Base-by-base conservation (phyloP, 2,113 vertebrate genomes). In the Entosphenus tridentatus region DNA sequence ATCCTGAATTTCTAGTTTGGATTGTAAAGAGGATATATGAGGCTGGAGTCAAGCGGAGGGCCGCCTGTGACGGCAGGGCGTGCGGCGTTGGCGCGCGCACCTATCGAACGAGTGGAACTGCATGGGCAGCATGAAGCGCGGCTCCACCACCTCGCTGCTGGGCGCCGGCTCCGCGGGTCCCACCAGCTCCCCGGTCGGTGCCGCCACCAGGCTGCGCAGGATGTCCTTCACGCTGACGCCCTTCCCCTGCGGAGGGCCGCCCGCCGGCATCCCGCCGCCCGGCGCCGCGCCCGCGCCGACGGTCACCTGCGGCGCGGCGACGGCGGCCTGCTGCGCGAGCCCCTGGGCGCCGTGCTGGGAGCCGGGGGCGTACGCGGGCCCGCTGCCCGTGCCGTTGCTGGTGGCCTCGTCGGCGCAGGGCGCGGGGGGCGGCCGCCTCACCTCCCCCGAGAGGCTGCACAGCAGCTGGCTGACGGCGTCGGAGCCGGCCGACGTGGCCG, bases 81-180 rank as follows among this genome's bases (percentile, higher is more conserved):
- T 65, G 95, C 85, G 57, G 95, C 91, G 71, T 91, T 96, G 81
- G 89, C 95, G 73, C 55, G 12, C 54, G 68, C 57, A 96, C 92
- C 92, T 95, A 86, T 97, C 92, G 80, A 96, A 96, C 12, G 90
- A 96, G 76, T 96, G 92, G 75, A 89, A 96, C 80, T 93, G 89
- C 89, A 95, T 84, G 56, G 88, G 88, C 72, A 88, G 81, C 77
- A 86, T 83, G 69, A 82, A 78, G 8, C 89, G 87, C 0, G 88
- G 78, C 77, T 88, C 84, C 39, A 39, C 39, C 39, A 39, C 39
- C 39, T 39, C 39, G 39, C 39, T 7, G 39, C 39, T 39, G 39
- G 39, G 39, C 6, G 39, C 39, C 39, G 39, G 39, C 39, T 39
- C 39, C 75, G 84, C 88, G 79, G 96, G 96, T 76, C 95, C 69